Percentiles rank a stretch among this genome's conserved stretches.
These are phyloP conservation scores for Deroplatys truncata DNA, from an alignment of 2,888 invertebrate species.

Conservation along the genomic window DNA sequence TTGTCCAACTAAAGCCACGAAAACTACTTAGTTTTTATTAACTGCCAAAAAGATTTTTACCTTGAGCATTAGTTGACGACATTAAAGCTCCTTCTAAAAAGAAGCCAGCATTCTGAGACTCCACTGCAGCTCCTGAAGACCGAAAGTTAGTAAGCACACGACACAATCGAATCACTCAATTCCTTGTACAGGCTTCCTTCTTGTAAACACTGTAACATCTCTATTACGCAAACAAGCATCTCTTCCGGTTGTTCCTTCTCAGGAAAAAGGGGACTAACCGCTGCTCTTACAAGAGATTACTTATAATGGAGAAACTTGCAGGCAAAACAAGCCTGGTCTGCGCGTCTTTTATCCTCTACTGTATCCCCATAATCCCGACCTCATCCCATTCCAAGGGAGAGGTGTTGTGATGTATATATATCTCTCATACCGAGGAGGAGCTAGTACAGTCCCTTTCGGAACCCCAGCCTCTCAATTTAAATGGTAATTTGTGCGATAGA, in stretches of 20 bases:
- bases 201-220: not conserved
- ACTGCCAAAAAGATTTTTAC: too few species aligned
- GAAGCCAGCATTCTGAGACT: too few species aligned
- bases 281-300: not conserved
- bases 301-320: not conserved
- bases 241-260: not conserved
- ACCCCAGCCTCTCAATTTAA: not conserved
- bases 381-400: not conserved
- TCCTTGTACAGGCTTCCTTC: not conserved
- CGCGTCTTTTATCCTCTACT: not conserved
- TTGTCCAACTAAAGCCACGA: too few species aligned
- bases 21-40: too few species aligned
- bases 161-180: not conserved
- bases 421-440: not conserved
- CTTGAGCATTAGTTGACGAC: too few species aligned
- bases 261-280: not conserved
- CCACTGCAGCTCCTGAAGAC: too few species aligned
- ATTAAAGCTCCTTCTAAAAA: too few species aligned
- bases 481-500: not conserved
- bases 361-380: not conserved
- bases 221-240: not conserved
- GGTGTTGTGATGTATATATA: not conserved
- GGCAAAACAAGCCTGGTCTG: not conserved
- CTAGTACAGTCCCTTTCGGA: not conserved
- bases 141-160: too few species aligned